phyloP scores from a whole-genome alignment of 2,888 invertebrate genomes.

The Choreutis nemorana region DNA sequence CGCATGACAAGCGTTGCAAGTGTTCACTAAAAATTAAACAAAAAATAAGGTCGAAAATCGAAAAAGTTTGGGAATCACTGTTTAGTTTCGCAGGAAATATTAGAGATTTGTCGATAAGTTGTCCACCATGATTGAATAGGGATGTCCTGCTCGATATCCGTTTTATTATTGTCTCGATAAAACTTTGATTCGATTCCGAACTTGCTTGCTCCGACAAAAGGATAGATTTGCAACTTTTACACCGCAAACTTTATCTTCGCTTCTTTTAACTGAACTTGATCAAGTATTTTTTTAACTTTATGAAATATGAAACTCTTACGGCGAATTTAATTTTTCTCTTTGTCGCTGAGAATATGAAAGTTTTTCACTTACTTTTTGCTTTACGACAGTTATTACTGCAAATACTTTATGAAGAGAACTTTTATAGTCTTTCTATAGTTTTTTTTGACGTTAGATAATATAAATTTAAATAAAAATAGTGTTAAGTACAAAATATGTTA shows the following conservation, averaged over 20 bases:
- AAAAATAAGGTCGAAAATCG: no score
- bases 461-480: no score
- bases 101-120: no score
- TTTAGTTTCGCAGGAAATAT: no score
- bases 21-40: no score
- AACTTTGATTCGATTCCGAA: conserved; percentile 59
- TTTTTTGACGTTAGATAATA: not conserved
- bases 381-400: no score
- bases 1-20: no score
- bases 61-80: no score
- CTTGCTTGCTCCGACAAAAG: conserved; percentile 36
- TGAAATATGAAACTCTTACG: conserved; percentile 12
- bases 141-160: conserved; percentile 48
- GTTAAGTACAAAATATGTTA: no score
- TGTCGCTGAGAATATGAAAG: conserved; percentile 1
- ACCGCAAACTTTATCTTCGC: conserved; percentile 20
- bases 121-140: conserved; percentile 34
- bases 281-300: conserved; percentile 18
- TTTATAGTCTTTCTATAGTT: not conserved
- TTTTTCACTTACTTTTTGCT: no score
- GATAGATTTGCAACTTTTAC: conserved; percentile 38
- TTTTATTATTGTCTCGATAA: conserved; percentile 51
- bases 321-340: conserved; percentile 7
- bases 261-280: conserved; percentile 15
- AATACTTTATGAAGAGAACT: conserved; percentile 2